These are phyloP conservation scores for Jordanella pulchra DNA, from an alignment of 2,797 vertebrate genomes.

Conservation along the genomic window DNA sequence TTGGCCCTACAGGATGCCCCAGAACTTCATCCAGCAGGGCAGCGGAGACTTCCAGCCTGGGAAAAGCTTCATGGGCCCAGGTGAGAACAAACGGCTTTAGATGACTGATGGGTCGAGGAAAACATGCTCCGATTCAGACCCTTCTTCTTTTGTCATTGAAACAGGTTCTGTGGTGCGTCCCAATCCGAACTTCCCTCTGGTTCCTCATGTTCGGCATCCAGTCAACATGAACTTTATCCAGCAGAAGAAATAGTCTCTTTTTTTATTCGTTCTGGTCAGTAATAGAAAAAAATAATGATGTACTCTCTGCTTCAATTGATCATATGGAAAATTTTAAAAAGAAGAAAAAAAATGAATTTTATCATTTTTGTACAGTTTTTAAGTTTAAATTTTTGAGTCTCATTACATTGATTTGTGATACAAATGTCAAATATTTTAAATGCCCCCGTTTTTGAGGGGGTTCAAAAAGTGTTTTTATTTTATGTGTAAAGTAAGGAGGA, in stretches of 20 bases:
- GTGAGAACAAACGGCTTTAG: constrained; percentile 64
- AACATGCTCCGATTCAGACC: neutral
- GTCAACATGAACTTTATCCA: constrained; percentile 94
- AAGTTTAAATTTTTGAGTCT: constrained; percentile 79
- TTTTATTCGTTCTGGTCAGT: constrained; percentile 60
- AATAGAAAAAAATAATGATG: constrained; percentile 50
- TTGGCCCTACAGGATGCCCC: constrained; percentile 94
- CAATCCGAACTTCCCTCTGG: constrained; percentile 89
- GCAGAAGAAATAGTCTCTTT: constrained; percentile 91
- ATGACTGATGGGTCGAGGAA: neutral
- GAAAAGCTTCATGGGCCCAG: constrained; percentile 91
- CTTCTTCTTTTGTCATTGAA: constrained; percentile 37
- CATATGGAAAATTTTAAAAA: constrained; percentile 85
- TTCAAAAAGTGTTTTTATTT: constrained; percentile 89
- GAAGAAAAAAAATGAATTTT: constrained; percentile 80
- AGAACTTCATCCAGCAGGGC: constrained; percentile 93
- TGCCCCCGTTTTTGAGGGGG: constrained; percentile 98
- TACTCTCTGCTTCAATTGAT: constrained; percentile 83
- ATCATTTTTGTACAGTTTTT: constrained; percentile 99
- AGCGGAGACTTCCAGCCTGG: constrained; percentile 87
- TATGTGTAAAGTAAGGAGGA: constrained; percentile 91
- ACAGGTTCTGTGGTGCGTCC: constrained; percentile 89
- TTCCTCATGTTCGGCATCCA: constrained; percentile 89
- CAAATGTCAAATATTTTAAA: constrained; percentile 99
- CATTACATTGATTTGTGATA: constrained; percentile 97